Base-by-base conservation (phyloP, 1,140 invertebrate genomes). In the Diachasmimorpha longicaudata region DNA sequence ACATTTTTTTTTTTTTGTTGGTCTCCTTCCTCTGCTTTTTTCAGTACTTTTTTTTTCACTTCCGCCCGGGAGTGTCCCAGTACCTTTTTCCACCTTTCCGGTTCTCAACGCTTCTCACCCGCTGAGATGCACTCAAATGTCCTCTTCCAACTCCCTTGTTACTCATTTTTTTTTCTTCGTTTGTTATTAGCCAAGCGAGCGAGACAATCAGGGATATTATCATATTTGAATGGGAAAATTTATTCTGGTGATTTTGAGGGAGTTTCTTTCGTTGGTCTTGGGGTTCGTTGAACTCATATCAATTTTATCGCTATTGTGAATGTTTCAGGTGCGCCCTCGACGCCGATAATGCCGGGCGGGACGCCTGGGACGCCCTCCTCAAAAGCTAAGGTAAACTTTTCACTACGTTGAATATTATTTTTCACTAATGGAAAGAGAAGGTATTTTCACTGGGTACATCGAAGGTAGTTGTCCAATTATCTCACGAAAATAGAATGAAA, bases 281-380 rank as follows among this genome's bases (percentile, higher is more conserved):
- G 31, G 6, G 6, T 31, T 31, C 31, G 31, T 31, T 6, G 2
- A 31, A 31, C 31, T 31, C 6, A 31, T 31, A 3, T 31, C 31
- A 31, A 31, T 31, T 31, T 31, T 31, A 2, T 31, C 31, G 31
- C 6, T 2, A 31, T 76, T 37, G 70, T 74, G 19, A 86, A 14
- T 85, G 79, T 90, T 90, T 36, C 85, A 93, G 92, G 92, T 79
- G 90, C 91, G 69, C 91, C 92, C 75, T 89, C 91, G 42, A 91
- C 89, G 72, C 89, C 93, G 86, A 94, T 93, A 82, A 95, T 95
- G 93, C 93, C 93, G 58, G 93, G 93, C 52, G 93, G 93, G 78
- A 91, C 91, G 75, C 93, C 93, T 66, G 93, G 93, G 73, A 94
- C 94, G 19, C 94, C 94, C 74, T 93, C 93, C 81, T 91, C 93